Evolutionary conservation across 1,140 invertebrate species (phyloP).

Genomic region (Drosophila parabipectinata): DNA sequence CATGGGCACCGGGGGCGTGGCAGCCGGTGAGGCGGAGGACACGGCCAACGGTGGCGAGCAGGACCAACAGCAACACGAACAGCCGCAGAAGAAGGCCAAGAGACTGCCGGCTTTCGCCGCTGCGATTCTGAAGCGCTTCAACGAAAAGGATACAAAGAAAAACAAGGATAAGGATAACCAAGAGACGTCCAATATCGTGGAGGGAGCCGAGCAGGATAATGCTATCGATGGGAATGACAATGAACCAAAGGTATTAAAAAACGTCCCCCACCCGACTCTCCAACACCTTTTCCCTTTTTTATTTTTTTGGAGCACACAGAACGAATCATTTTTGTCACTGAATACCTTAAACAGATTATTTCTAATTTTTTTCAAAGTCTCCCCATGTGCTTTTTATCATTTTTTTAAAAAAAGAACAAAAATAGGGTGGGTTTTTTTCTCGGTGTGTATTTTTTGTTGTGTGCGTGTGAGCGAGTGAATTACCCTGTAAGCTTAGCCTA

Average conservation of each 20-base stretch:
- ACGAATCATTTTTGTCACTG: conserved; percentile 5
- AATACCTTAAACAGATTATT: too few relatives aligned
- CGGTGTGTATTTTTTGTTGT: conserved; percentile 19
- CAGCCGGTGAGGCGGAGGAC: conserved; percentile 33
- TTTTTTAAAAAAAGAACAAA: background rate
- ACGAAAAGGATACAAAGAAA: conserved; percentile 63
- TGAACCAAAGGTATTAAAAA: conserved; percentile 82
- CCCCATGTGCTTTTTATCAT: too few relatives aligned
- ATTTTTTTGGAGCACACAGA: conserved; percentile 4
- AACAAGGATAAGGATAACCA: conserved; percentile 66
- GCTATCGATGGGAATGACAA: conserved; percentile 81
- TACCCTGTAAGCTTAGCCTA: conserved; percentile 57
- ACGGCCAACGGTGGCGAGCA: conserved; percentile 25
- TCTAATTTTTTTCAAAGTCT: too few relatives aligned
- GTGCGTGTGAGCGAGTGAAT: conserved; percentile 29
- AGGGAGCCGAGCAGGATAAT: conserved; percentile 38
- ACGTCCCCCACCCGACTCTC: conserved; percentile 24
- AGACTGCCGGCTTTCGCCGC: conserved; percentile 73
- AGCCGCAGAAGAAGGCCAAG: conserved; percentile 61
- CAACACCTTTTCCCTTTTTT: background rate
- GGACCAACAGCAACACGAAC: conserved; percentile 17
- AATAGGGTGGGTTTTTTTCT: background rate
- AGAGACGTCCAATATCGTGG: conserved; percentile 55
- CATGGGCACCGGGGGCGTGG: conserved; percentile 38
- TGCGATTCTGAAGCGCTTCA: conserved; percentile 77